Conservation (phyloP, 1,140 invertebrate genomes). For the Drosophila rufa region DNA sequence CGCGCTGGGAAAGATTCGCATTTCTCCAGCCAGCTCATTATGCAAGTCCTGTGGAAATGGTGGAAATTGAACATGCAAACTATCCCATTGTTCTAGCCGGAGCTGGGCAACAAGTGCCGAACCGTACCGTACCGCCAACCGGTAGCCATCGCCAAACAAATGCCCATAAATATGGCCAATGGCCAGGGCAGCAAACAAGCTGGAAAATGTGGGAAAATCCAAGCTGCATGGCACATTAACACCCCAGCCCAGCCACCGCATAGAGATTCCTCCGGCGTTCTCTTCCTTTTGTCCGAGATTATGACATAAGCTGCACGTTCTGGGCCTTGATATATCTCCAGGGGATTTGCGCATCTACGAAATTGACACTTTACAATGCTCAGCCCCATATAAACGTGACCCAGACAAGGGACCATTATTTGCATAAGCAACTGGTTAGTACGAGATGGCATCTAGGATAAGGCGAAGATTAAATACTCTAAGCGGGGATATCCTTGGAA, state of each 20-base stretch:
- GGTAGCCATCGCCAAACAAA: constrained; percentile 67
- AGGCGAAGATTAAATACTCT: constrained; percentile 54
- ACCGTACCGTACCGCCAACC: constrained; percentile 21
- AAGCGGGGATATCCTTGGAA: background rate
- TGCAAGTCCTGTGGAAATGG: constrained; percentile 60
- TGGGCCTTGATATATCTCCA: constrained; percentile 56
- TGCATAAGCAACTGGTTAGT: constrained; percentile 62
- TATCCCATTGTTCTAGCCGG: constrained; percentile 72
- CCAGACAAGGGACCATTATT: constrained; percentile 69
- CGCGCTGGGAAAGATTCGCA: constrained; percentile 39
- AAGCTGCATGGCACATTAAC: constrained; percentile 67
- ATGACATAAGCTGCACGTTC: constrained; percentile 82
- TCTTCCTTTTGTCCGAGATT: constrained; percentile 45
- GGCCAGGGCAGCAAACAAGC: constrained; percentile 23
- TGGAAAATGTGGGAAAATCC: constrained; percentile 71
- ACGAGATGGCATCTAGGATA: constrained; percentile 26
- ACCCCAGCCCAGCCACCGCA: constrained; percentile 52
- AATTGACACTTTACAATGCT: constrained; percentile 81
- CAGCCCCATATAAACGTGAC: constrained; percentile 78
- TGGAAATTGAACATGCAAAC: constrained; percentile 75
- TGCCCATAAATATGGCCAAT: constrained; percentile 65
- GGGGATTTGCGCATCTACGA: constrained; percentile 61
- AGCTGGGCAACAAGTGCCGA: constrained; percentile 57
- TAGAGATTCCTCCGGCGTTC: constrained; percentile 15
- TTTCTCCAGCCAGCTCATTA: constrained; percentile 46